Evolutionary conservation across 1,140 invertebrate genomes (phyloP), one percentile per base, ranked within the genome.

Genomic region (Uloborus diversus): DNA sequence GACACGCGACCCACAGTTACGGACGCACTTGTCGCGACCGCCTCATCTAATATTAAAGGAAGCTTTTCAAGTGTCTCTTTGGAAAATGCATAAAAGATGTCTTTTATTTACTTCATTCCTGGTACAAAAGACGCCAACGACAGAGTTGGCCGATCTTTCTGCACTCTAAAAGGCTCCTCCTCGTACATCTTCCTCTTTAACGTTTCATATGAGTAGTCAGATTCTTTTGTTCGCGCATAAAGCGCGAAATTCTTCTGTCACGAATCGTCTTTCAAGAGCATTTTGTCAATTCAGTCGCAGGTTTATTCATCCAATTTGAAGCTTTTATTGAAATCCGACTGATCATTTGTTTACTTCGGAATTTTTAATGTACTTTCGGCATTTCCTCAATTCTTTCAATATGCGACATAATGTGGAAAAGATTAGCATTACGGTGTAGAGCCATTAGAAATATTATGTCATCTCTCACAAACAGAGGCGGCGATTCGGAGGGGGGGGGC

Each of bases 11-110:
- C 28, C 37, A 13, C 37, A 13, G 37, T 42, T 42, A 17, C 17
- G 9, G 37, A 56, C 13, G 69, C 69, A 59, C 69, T 71, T 71
- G 59, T 35, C 1, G 20, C 69, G 56, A 71, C 69, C 69, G 69
- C 69, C 69, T 57, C 69, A 71, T 71, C 17, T 59, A 71, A 59
- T 71, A 71, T 71, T 71, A 71, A 71, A 57, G 69, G 23, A 57
- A 23, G 69, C 69, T 71, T 71, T 71, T 71, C 69, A 71, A 71
- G 56, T 59, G 33, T 14, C 17, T 56, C 69, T 71, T 37, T 71
- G 28, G 69, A 71, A 71, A 71, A 59, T 32, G 53, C 69, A 71
- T 61, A 51, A 71, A 61, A 71, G 69, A 51, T 57, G 14, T 61
- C 69, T 25, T 71, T 35, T 69, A 69, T 69, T 69, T 69, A 69